Evolutionary conservation across 2,888 invertebrate species (phyloP), one percentile per base, ranked within the genome.

Genomic region (Ptilodon capucinus): DNA sequence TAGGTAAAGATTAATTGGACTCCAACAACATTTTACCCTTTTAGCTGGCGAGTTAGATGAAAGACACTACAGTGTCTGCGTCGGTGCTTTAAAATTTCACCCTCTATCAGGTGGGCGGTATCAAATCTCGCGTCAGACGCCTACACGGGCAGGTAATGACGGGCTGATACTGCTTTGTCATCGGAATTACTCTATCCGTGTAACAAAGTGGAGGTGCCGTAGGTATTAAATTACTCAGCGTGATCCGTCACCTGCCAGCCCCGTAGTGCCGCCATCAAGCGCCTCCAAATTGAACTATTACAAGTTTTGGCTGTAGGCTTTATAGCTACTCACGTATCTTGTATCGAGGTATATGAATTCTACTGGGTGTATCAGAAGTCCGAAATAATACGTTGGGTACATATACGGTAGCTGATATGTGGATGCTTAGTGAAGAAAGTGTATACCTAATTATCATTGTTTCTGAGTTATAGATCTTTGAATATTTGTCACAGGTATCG

Each of bases 101-200:
- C 46, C 42, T 43, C 39, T 17, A 36, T 45, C 48, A 36, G 30
- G 48, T 41, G 59, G 61, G 60, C 51, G 44, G 54, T 56, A 46
- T 55, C 54, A 48, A 57, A 57, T 45, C 51, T 40, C 25, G 42
- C 36, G 47, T 52, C 19, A 40, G 48, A 52, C 54, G 55, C 58
- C 64, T 57, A 55, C 61, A 48, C 58, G 47, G 51, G 48, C 56
- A 49, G 52, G 57, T 62, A 73, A 73, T 57, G 57, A 64, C 54
- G 67, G 60, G 53, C 58, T 63, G 58, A 70, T 72, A 73, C 68
- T 71, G 76, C 75, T 74, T 73, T 74, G 71, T 79, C 80, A 79
- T 74, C 71, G 69, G 71, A 78, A 81, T 81, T 71, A 74, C 76
- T 76, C 72, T 63, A 74, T 73, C 70, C 64, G 49, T 44, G 69